phyloP scores from a whole-genome alignment of 2,888 invertebrate species.

The Subacronicta megacephala region DNA sequence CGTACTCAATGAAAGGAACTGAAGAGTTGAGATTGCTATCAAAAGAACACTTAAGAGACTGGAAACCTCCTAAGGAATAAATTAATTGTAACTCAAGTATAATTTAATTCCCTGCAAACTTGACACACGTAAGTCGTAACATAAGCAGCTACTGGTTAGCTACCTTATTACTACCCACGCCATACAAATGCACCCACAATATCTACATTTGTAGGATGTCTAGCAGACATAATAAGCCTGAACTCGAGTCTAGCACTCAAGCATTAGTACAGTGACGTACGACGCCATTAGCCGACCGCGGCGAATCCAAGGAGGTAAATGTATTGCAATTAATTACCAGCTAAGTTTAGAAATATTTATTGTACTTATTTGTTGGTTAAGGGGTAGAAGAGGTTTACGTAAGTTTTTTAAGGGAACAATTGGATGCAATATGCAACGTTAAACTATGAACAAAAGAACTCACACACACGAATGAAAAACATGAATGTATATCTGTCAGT shows the following conservation, averaged over 20 bases:
- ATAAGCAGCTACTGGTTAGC: constrained; percentile 2
- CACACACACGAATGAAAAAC: constrained; percentile 36
- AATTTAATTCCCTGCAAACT: too few species aligned
- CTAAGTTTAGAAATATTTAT: constrained; percentile 44
- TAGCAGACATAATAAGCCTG: constrained; percentile 5
- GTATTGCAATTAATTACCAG: constrained; percentile 52
- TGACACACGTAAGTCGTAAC: too few species aligned
- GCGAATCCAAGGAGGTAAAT: constrained; percentile 51
- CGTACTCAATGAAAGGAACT: too few species aligned
- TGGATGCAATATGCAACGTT: constrained; percentile 8
- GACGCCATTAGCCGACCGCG: constrained; percentile 47
- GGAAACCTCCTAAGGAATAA: too few species aligned
- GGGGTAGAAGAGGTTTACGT: not conserved
- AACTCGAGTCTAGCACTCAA: constrained; percentile 10
- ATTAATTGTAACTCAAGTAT: too few species aligned
- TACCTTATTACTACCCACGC: constrained; percentile 14
- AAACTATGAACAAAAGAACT: constrained; percentile 36
- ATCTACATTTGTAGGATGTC: constrained; percentile 27
- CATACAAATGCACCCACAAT: constrained; percentile 23
- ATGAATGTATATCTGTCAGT: constrained; percentile 53
- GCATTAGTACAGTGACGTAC: constrained; percentile 46
- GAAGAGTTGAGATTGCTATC: too few species aligned
- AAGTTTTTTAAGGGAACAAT: too few species aligned
- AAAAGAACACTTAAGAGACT: too few species aligned
- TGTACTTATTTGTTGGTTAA: constrained; percentile 12